Evolutionary conservation across 2,797 vertebrate genomes (phyloP).

Genomic region (Malurus splendens): DNA sequence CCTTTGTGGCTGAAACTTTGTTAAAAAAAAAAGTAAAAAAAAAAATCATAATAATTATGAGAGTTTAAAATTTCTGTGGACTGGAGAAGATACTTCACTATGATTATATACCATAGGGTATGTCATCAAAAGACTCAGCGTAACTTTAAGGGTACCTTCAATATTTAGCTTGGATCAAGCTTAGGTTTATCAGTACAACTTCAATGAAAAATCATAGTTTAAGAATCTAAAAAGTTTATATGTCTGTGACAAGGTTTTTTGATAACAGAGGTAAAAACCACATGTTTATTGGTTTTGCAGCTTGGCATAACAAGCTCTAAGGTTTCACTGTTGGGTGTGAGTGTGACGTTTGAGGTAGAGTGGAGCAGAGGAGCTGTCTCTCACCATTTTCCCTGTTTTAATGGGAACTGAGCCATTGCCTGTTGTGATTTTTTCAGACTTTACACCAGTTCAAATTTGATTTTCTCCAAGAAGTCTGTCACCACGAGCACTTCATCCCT

Average conservation of each 20-base stretch:
- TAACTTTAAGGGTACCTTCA: neutral
- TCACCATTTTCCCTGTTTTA: neutral
- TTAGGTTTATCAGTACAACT: neutral
- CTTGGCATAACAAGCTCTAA: neutral
- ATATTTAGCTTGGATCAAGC: neutral
- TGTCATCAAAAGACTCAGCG: neutral
- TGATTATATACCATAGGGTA: neutral
- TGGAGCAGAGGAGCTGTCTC: neutral
- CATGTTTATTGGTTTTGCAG: neutral
- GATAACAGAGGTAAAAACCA: neutral
- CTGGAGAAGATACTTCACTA: neutral
- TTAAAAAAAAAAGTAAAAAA: too few relatives aligned
- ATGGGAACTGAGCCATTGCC: neutral
- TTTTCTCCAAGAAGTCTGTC: slow-evolving; percentile 95
- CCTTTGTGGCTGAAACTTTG: neutral
- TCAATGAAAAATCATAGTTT: neutral
- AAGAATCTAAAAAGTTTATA: neutral
- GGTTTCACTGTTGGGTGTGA: neutral
- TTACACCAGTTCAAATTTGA: slow-evolving; percentile 94
- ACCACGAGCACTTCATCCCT: slow-evolving; percentile 94
- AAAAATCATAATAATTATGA: neutral
- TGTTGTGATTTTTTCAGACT: slow-evolving; percentile 73
- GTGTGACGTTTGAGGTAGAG: neutral
- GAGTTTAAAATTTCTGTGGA: neutral
- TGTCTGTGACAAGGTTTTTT: neutral